Conservation (phyloP, 2,888 invertebrate genomes). For the Drosophila mimetica region DNA sequence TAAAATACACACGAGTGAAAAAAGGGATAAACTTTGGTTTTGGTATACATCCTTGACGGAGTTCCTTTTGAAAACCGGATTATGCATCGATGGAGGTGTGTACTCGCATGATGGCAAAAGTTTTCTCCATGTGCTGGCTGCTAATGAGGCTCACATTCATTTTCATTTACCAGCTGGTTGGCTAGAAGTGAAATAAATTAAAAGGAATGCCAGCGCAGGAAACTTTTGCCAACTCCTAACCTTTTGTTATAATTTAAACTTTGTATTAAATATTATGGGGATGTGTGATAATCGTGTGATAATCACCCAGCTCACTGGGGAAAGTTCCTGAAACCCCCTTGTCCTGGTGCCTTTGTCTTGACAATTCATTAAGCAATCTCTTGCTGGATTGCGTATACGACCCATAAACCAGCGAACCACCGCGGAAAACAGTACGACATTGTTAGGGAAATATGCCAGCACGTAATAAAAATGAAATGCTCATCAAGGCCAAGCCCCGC, state of each 20-base stretch:
- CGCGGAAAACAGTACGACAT: conserved; percentile 50
- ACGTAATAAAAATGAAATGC: conserved; percentile 68
- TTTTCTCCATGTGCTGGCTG: conserved; percentile 65
- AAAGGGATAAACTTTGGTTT: conserved; percentile 71
- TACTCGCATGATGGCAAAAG: conserved; percentile 51
- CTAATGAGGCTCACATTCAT: conserved; percentile 73
- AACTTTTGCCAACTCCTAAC: conserved; percentile 29
- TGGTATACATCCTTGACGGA: conserved; percentile 38
- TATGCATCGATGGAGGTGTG: conserved; percentile 62
- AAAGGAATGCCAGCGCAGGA: conserved; percentile 40
- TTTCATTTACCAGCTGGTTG: conserved; percentile 63
- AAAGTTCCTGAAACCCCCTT: conserved; percentile 6
- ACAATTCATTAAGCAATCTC: conserved; percentile 42
- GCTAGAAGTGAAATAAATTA: conserved; percentile 53
- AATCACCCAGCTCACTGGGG: conserved; percentile 10
- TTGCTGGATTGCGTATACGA: conserved; percentile 73
- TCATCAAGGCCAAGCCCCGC: conserved; percentile 55
- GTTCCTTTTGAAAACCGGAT: conserved; percentile 66
- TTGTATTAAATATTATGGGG: conserved; percentile 41
- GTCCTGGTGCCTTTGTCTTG: conserved; percentile 31
- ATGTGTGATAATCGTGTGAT: conserved; percentile 30
- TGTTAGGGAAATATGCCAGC: conserved; percentile 59
- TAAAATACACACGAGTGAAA: conserved; percentile 22
- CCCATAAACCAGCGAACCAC: conserved; percentile 64
- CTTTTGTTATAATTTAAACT: conserved; percentile 50